phyloP scores from a whole-genome alignment of 2,797 vertebrate species.

The Ispidina lecontei region DNA sequence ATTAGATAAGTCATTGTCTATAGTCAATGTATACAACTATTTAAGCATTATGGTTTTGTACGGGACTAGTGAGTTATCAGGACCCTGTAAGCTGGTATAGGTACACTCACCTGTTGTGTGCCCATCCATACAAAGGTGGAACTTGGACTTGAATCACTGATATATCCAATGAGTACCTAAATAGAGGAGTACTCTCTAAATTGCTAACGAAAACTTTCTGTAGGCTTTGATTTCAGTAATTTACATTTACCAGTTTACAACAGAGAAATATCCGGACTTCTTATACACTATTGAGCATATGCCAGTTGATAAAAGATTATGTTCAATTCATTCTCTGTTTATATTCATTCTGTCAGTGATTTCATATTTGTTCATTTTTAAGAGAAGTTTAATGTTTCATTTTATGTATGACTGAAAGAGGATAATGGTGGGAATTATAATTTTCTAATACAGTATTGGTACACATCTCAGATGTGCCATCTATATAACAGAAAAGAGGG shows the following conservation, averaged over 20 bases:
- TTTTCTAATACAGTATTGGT: neutral
- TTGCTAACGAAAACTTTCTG: neutral
- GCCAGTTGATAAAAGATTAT: neutral
- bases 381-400: neutral
- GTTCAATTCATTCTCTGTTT: neutral
- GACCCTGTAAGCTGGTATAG: neutral
- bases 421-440: neutral
- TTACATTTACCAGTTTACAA: neutral
- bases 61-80: neutral
- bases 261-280: neutral
- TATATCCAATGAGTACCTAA: neutral
- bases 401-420: neutral
- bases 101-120: neutral
- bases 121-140: rapidly evolving
- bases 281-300: neutral
- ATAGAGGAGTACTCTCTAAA: neutral
- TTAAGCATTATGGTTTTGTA: neutral
- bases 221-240: neutral
- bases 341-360: neutral
- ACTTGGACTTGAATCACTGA: neutral
- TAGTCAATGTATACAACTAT: neutral
- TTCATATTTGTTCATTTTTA: neutral
- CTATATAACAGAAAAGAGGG: neutral
- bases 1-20: neutral
- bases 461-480: neutral